A percentile compares a stretch with the other conserved stretches of the same genome.
Conservation (phyloP, 2,113 vertebrate species). For the Corythornis vintsioides region DNA sequence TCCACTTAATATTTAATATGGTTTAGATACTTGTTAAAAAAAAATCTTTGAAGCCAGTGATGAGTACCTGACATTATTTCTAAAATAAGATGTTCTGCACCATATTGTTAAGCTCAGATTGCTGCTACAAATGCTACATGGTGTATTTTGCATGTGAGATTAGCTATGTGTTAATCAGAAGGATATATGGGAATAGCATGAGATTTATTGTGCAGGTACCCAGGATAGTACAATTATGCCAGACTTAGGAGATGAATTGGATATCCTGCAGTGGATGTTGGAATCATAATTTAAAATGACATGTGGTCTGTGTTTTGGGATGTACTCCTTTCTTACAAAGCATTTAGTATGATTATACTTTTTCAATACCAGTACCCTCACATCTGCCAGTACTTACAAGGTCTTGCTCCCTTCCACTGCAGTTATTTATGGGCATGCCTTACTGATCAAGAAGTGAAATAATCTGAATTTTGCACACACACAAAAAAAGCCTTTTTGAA, state of each 20-base stretch:
- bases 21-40: background rate
- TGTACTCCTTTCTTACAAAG: background rate
- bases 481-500: background rate
- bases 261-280: no score
- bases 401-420: background rate
- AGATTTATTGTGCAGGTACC: no score
- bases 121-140: background rate
- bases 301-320: background rate
- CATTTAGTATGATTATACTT: background rate
- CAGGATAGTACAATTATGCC: no score
- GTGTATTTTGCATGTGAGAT: no score
- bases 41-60: background rate
- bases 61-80: background rate
- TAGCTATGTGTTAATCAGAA: no score
- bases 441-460: background rate
- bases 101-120: background rate
- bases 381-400: accelerated
- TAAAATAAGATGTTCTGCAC: background rate
- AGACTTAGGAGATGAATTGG: no score
- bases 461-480: background rate
- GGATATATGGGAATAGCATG: no score
- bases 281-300: no score
- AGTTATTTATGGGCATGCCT: background rate
- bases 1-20: background rate
- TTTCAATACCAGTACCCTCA: background rate